Conservation (phyloP, 2,113 vertebrate genomes). For the Gallinago jamesoni region DNA sequence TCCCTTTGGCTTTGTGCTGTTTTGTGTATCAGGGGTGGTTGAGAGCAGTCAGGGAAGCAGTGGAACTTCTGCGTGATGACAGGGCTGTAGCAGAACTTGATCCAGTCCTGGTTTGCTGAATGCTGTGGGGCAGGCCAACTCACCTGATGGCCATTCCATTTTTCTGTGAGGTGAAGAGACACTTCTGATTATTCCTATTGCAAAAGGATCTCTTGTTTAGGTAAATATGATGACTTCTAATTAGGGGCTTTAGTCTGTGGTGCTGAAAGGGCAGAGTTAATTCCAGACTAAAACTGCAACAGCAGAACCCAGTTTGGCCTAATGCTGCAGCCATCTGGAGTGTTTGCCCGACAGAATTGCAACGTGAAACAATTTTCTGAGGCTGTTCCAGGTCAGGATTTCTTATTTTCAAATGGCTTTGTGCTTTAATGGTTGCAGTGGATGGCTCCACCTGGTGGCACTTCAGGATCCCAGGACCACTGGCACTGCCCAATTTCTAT, state of each 20-base stretch:
- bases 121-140: background rate
- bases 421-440: background rate
- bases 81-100: background rate
- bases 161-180: background rate
- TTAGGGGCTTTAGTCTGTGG: background rate
- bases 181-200: background rate
- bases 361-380: background rate
- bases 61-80: background rate
- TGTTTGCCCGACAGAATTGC: background rate
- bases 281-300: background rate
- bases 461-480: background rate
- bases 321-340: background rate
- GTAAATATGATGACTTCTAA: background rate
- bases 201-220: background rate
- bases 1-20: background rate
- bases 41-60: background rate
- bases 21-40: background rate
- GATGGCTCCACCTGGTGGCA: slow-evolving; percentile 57
- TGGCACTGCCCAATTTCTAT: background rate
- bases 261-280: background rate
- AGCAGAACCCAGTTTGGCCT: background rate
- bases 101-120: background rate
- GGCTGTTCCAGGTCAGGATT: background rate
- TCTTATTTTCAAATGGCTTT: background rate
- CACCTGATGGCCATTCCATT: background rate